Evolutionary conservation across 1,140 invertebrate genomes (phyloP).

Genomic region (Aradophagus sp.): DNA sequence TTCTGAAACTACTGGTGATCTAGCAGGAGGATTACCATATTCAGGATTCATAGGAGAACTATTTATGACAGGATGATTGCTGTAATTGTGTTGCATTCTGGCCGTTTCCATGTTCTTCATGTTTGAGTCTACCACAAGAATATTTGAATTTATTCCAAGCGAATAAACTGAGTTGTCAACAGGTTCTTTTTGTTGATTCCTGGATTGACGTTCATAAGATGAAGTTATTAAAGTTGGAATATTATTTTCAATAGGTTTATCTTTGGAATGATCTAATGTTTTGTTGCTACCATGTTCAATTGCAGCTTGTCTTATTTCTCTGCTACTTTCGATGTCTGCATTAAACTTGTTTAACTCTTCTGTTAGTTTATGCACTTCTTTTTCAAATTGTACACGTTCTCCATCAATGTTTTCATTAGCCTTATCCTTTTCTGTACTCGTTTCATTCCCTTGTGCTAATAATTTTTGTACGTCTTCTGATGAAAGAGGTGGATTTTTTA

Average conservation of each 20-base stretch:
- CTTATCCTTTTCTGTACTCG: slow-evolving; percentile 2
- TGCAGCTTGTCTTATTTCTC: slow-evolving; percentile 6
- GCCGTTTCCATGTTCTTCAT: not conserved
- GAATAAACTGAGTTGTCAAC: slow-evolving; percentile 12
- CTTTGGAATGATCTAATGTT: too few species aligned
- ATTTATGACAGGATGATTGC: slow-evolving; percentile 7
- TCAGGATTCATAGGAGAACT: slow-evolving; percentile 27
- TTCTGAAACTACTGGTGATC: slow-evolving; percentile 17
- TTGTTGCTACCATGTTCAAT: too few species aligned
- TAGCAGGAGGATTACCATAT: slow-evolving; percentile 21
- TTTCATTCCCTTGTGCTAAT: slow-evolving; percentile 10
- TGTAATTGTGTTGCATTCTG: slow-evolving; percentile 8
- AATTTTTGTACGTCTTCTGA: slow-evolving; percentile 31
- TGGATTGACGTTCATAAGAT: slow-evolving; percentile 17
- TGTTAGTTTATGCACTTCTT: slow-evolving; percentile 24
- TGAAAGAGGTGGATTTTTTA: slow-evolving; percentile 43
- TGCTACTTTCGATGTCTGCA: slow-evolving; percentile 1
- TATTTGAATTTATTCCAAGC: slow-evolving; percentile 13
- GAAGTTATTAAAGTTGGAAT: slow-evolving; percentile 25
- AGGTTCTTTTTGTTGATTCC: slow-evolving; percentile 1
- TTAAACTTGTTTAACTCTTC: slow-evolving; percentile 22
- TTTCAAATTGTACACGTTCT: slow-evolving; percentile 13
- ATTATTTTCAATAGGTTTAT: slow-evolving; percentile 1
- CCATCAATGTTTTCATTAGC: not conserved
- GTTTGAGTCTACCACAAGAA: slow-evolving; percentile 19